Evolutionary conservation across 2,113 vertebrate species (phyloP), one percentile per base, ranked within the genome.

Genomic region (Toxostoma redivivum): DNA sequence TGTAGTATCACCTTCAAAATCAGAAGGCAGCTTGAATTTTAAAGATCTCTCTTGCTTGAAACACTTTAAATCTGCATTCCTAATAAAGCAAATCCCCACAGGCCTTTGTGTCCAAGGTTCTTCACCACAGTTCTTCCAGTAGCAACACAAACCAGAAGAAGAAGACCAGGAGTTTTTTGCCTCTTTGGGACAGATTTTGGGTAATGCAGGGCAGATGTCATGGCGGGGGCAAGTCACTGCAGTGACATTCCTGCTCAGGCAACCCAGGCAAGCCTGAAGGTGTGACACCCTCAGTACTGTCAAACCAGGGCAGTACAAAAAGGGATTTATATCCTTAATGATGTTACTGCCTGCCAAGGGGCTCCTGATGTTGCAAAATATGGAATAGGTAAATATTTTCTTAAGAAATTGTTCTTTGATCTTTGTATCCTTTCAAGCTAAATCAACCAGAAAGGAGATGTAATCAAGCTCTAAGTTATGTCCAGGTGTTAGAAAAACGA

Each of bases 191-290:
- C 1, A 10, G 42, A 24, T 10, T 54, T 60, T 8, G 18, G 11
- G 42, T 27, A 56, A 37, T 37, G 24, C 37, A 5, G 2, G 65
- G 45, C 1, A 42, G 61, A 19, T 42, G 61, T 18, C 0, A 0
- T 0, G 0, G 42, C 0, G 0, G 4, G 18, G 21, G 3, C 0
- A 0, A 47, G 60, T 11, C 2, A 0, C 37, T 21, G 9, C 9
- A 2, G 48, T 6, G 11, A 12, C 25, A 4, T 38, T 66, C 22
- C 30, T 51, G 7, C 6, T n/a, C 17, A 6, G 38, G 31, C 30
- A 22, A 5, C 47, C 11, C 7, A 7, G n/a, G 10, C 25, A 28
- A 58, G 33, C 67, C 53, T 25, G 38, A 18, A 54, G 11, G 10
- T 8, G 13, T 8, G n/a, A 38, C 38, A 35, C 9, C 30, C 4